Evolutionary conservation across 2,797 vertebrate species (phyloP), one percentile per base, ranked within the genome.

Genomic region (Pseudochaenichthys georgianus): DNA sequence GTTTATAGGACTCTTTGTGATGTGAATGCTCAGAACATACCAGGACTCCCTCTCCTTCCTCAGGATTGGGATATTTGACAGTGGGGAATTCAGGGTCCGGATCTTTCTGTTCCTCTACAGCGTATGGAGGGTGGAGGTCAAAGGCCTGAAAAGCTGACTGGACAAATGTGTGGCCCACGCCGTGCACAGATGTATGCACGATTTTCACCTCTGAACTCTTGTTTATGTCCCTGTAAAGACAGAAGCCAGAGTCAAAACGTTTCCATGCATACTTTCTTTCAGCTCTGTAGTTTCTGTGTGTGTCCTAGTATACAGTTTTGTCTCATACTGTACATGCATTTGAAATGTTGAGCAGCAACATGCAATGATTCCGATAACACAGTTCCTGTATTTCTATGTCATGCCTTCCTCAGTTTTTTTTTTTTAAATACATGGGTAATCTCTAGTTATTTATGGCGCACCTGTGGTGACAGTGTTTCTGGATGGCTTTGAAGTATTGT

Each of bases 111-210:
- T 99, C 96, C 13, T 95, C 92, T 13, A 99, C 98, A 1, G 98
- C 96, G 28, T 94, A 94, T 0, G 97, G 98, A 67, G 96, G 95
- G 19, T 31, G 92, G 21, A 99, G 96, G 86, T 95, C 95, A 78
- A 99, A 99, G 1, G 96, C 95, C 83, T 95, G 89, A 86, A 99
- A 99, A 1, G 97, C 97, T 1, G 95, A 87, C 82, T 98, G 97
- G 76, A 99, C 97, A 66, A 99, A 99, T 9, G 90, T 16, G 52
- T 99, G 98, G 21, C 96, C 98, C 34, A 99, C 98, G 0, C 98
- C 98, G 0, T 99, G 98, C 85, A 99, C 97, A 16, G 98, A 97
- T 0, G 98, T 99, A 78, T 99, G 98, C 66, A 99, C 96, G n/a
- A 98, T 97, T 91, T 97, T 98, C 89, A 98, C 87, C 78, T 93